These are phyloP conservation scores for Phaenicophaeus curvirostris DNA, from an alignment of 2,797 vertebrate genomes.

Conservation along the genomic window DNA sequence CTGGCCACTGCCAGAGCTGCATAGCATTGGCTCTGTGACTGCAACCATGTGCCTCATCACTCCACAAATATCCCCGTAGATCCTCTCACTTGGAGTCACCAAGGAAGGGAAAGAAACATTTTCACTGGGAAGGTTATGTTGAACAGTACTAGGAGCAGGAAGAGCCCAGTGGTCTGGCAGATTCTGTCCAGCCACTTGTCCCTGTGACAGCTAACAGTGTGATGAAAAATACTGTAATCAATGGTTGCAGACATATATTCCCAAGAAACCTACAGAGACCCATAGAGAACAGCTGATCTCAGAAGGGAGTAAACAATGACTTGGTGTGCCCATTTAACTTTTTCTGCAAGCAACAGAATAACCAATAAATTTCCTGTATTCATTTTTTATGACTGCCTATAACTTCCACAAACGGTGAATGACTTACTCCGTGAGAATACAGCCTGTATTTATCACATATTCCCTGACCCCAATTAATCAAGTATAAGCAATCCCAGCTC, in stretches of 20 bases:
- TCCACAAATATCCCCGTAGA: not conserved
- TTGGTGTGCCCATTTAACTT: not conserved
- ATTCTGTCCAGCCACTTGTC: not conserved
- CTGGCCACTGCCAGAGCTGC: not conserved
- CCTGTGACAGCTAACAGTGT: not conserved
- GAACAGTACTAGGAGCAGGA: not conserved
- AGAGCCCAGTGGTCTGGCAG: not conserved
- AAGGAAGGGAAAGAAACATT: not conserved
- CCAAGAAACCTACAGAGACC: not conserved
- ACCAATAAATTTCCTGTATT: not conserved
- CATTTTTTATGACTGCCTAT: not conserved
- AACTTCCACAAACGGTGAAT: not conserved
- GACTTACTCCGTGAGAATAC: not conserved
- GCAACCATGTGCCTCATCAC: not conserved
- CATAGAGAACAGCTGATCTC: not conserved
- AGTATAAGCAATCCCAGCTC: not conserved
- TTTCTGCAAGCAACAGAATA: not conserved
- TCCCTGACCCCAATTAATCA: not conserved
- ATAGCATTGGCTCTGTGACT: not conserved
- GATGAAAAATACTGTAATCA: not conserved
- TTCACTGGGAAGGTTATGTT: rapidly evolving
- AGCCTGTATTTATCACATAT: not conserved
- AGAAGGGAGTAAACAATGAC: not conserved
- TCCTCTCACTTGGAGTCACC: rapidly evolving
- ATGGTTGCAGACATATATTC: not conserved